Evolutionary conservation across 2,113 vertebrate genomes (phyloP), one percentile per base, ranked within the genome.

Genomic region (Hippocampus guttulatus): DNA sequence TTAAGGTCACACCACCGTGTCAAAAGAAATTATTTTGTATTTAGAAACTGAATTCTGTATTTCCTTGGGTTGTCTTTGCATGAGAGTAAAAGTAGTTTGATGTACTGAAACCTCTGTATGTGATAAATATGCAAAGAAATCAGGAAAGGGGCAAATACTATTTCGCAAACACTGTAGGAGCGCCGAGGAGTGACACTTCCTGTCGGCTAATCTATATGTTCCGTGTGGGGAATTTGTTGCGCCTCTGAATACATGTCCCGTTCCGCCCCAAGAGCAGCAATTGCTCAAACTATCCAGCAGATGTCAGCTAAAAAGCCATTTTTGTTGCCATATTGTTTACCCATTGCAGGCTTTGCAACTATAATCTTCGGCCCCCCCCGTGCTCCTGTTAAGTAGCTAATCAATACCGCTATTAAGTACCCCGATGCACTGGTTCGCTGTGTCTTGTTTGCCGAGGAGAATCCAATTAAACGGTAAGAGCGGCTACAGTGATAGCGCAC

Each of bases 381-480:
- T 33, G 58, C 27, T 33, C 58, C 58, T 30, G 27, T 30, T 60
- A n/a, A 64, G 38, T 64, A 23, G 38, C 43, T 43, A 41, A 64
- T 64, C 63, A 45, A 43, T 43, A 45, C 40, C 40, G 63, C 63
- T 21, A 43, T 64, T 43, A 64, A 64, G 63, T 43, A 64, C 9
- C 33, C 33, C 5, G 8, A 63, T 21, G 33, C 60, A 20, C 60
- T 20, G 60, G 11, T 30, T 27, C 30, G 30, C 27, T 62, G 30
- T 0, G 61, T 8, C 33, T 63, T 41, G 40, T 69, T 71, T 14
- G n/a, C 41, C 33, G 72, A 21, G 55, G 58, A 63, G 54, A 38
- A 74, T 75, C 51, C 21, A 18, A 72, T 72, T 23, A 30, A 64
- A 58, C 74, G 51, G 27, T 25, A 54, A 21, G 38, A 40, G 38